Evolutionary conservation across 2,888 invertebrate genomes (phyloP).

Genomic region (Torymus aiolomorphi): DNA sequence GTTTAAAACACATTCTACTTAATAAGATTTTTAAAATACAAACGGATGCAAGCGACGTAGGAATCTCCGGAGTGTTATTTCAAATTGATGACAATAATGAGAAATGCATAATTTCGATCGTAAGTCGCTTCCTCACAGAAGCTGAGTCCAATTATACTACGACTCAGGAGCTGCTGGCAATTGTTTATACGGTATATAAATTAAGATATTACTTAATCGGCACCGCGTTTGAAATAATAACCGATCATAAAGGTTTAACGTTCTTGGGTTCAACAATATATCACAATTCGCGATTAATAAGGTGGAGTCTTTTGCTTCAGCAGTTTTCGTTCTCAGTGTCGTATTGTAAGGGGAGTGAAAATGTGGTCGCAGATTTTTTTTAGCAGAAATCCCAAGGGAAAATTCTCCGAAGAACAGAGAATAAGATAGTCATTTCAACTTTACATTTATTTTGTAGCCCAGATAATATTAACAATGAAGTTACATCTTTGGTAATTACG

Average conservation of each 20-base stretch:
- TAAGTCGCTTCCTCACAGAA: neutral
- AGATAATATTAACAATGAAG: neutral
- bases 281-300: neutral
- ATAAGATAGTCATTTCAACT: neutral
- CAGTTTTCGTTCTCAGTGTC: neutral
- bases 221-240: neutral
- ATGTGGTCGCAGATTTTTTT: neutral
- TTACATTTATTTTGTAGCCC: neutral
- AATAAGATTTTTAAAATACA: neutral
- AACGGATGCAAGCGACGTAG: neutral
- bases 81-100: conserved; percentile 5
- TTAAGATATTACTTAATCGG: neutral
- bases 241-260: conserved; percentile 14
- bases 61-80: neutral
- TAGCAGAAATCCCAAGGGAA: neutral
- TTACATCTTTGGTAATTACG: neutral
- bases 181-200: neutral
- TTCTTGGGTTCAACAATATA: conserved; percentile 1
- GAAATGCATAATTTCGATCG: neutral
- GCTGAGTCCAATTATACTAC: neutral
- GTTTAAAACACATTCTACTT: neutral
- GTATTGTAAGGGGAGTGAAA: neutral
- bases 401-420: neutral
- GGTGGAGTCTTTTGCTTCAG: neutral
- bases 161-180: neutral